Conservation (phyloP, 35 echinoderm and acorn worm species). For the Ptychodera flava region DNA sequence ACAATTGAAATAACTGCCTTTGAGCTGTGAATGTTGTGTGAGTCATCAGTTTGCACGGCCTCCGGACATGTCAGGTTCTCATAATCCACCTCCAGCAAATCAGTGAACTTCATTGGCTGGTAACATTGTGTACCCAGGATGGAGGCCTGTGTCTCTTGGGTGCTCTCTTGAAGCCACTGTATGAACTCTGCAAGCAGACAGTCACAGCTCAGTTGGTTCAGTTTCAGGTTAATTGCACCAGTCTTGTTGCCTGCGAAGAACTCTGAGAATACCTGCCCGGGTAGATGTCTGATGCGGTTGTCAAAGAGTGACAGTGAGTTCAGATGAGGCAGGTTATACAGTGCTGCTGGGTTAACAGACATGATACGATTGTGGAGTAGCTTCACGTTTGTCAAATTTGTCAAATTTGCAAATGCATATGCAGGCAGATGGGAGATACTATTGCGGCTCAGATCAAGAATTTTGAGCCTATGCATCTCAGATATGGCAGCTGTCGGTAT, state of each 20-base stretch:
- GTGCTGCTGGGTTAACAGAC: neutral
- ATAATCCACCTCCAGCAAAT: too few species aligned
- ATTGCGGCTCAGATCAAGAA: neutral
- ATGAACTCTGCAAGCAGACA: neutral
- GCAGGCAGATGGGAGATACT: neutral
- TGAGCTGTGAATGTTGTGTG: neutral
- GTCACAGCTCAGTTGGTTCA: neutral
- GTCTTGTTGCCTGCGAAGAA: neutral
- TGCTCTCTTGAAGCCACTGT: neutral
- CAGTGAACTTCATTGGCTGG: too few species aligned
- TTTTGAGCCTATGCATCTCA: neutral
- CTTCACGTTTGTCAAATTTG: neutral
- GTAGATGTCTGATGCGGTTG: neutral
- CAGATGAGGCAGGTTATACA: neutral
- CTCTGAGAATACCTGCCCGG: neutral
- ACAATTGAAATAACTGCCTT: too few species aligned
- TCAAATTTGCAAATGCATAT: neutral
- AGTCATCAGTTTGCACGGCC: neutral
- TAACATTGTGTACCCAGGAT: too few species aligned
- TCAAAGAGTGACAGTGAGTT: neutral
- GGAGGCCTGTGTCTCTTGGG: too few species aligned
- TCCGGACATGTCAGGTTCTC: neutral
- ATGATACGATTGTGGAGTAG: neutral
- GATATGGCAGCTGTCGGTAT: neutral
- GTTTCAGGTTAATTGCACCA: neutral